Percentiles rank a stretch among this genome's conserved stretches.
phyloP scores from a whole-genome alignment of 2,797 vertebrate species.

The Pachyuromys duprasi region DNA sequence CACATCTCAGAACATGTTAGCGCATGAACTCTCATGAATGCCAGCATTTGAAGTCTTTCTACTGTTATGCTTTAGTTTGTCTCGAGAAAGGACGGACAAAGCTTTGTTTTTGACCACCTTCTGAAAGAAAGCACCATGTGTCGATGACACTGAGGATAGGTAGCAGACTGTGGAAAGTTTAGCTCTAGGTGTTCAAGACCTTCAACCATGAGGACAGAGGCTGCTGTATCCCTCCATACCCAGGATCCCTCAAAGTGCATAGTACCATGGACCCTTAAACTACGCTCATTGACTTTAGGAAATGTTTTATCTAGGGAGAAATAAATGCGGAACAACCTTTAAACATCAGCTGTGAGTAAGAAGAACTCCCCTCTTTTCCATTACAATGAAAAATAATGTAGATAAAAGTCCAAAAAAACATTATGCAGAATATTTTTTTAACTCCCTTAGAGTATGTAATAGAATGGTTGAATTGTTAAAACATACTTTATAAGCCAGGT shows the following conservation, averaged over 20 bases:
- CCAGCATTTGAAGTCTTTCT: constrained; percentile 1
- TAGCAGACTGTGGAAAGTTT: neutral
- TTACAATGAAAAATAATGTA: neutral
- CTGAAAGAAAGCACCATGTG: neutral
- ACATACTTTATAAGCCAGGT: neutral
- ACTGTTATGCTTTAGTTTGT: neutral
- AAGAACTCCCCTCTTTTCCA: constrained; percentile 26
- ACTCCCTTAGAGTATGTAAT: neutral
- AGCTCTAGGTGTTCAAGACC: neutral
- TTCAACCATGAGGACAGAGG: neutral
- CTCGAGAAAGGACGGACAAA: neutral
- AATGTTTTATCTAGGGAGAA: neutral
- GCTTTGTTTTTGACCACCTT: neutral
- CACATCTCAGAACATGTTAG: neutral
- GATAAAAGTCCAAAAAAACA: constrained; percentile 16
- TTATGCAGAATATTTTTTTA: neutral
- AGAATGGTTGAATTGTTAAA: neutral
- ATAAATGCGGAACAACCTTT: neutral
- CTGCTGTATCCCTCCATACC: neutral
- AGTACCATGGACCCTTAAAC: neutral
- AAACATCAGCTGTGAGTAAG: neutral
- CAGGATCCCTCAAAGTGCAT: neutral
- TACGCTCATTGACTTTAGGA: neutral
- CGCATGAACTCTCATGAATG: neutral
- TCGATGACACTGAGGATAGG: neutral